Percentiles rank a stretch among this genome's conserved stretches.
These are phyloP conservation scores for Papilio aristodemus DNA, from an alignment of 1,140 invertebrate species.

Conservation along the genomic window DNA sequence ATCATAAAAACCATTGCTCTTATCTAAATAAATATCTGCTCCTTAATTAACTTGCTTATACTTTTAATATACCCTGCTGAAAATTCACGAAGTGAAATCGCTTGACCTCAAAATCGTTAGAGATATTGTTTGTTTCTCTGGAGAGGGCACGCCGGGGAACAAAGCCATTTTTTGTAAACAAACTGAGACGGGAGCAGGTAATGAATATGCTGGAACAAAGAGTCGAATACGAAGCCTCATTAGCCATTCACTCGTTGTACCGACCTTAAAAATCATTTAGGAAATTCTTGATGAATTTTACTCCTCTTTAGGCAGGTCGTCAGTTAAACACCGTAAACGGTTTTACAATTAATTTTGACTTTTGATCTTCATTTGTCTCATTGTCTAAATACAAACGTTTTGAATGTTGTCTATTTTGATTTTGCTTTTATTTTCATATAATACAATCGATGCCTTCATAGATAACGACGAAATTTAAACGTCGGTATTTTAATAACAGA, in stretches of 20 bases:
- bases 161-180: constrained; percentile 71
- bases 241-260: constrained; percentile 69
- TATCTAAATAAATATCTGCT: constrained; percentile 14
- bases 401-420: not conserved
- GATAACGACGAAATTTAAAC: not conserved
- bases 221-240: constrained; percentile 64
- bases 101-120: constrained; percentile 70
- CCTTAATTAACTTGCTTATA: constrained; percentile 54
- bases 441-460: not conserved
- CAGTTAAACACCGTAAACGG: constrained; percentile 39
- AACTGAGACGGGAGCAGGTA: constrained; percentile 65
- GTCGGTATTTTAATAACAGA: constrained; percentile 5
- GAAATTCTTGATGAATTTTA: constrained; percentile 60
- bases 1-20: not conserved
- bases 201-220: constrained; percentile 76
- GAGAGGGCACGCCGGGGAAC: constrained; percentile 54
- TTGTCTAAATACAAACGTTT: not conserved
- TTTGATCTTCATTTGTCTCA: not conserved
- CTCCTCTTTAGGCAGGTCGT: constrained; percentile 42
- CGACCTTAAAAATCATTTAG: constrained; percentile 67
- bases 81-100: constrained; percentile 59
- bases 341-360: constrained; percentile 36
- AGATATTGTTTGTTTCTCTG: constrained; percentile 70
- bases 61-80: constrained; percentile 51
- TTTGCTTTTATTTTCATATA: not conserved